Percentiles rank a stretch among this genome's conserved stretches.
phyloP scores from a whole-genome alignment of 2,113 vertebrate genomes.

The Larimichthys polyactis region DNA sequence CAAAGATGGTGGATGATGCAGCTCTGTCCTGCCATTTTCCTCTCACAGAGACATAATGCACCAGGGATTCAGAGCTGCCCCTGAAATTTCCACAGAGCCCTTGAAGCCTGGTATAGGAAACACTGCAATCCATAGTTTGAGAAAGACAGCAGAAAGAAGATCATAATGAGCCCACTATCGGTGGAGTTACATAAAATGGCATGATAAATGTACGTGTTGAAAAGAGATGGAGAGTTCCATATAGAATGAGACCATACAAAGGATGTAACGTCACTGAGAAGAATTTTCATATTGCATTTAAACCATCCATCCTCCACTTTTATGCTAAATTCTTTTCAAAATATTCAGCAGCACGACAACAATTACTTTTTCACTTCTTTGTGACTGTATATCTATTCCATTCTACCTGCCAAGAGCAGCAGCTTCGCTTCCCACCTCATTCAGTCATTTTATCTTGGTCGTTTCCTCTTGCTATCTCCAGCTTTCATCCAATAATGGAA shows the following conservation, averaged over 20 bases:
- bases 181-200: constrained; percentile 28
- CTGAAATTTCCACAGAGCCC: constrained; percentile 27
- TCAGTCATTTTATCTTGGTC: neutral
- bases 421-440: constrained; percentile 12
- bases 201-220: constrained; percentile 23
- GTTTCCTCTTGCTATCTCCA: constrained; percentile 7
- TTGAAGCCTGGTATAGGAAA: neutral
- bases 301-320: neutral
- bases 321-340: neutral
- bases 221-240: constrained; percentile 1
- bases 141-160: constrained; percentile 2
- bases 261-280: neutral
- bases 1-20: constrained; percentile 16
- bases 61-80: constrained; percentile 28
- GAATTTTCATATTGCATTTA: neutral
- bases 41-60: constrained; percentile 34
- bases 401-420: neutral
- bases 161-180: constrained; percentile 28
- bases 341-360: constrained; percentile 17
- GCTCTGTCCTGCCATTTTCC: constrained; percentile 21
- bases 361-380: neutral
- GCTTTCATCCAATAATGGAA: constrained; percentile 52
- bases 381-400: neutral
- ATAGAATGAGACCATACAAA: neutral
- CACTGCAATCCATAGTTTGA: neutral